A percentile compares a stretch with the other conserved stretches of the same genome.
phyloP scores from a whole-genome alignment of 64 coral and sea anemone species.

The Porites lutea region DNA sequence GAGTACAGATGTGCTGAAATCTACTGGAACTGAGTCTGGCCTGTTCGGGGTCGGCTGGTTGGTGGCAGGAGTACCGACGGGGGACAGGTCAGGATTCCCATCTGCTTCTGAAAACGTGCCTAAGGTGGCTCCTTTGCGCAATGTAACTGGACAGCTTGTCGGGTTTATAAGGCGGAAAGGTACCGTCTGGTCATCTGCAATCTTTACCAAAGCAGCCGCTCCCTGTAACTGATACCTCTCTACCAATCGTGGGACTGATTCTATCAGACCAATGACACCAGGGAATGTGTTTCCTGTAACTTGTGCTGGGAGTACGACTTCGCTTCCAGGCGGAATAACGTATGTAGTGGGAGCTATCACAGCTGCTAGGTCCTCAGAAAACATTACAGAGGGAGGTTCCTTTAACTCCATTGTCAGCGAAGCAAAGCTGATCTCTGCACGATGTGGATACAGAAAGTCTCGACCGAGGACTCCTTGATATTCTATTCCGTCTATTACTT shows the following conservation, averaged over 20 bases:
- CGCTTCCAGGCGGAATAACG: background rate
- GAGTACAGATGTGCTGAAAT: background rate
- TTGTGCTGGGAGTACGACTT: background rate
- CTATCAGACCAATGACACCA: background rate
- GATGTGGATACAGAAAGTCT: background rate
- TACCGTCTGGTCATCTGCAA: background rate
- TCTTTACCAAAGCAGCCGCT: slow-evolving; percentile 9
- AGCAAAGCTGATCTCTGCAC: background rate
- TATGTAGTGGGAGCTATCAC: background rate
- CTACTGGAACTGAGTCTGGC: background rate
- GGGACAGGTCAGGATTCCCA: background rate
- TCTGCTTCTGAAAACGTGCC: background rate
- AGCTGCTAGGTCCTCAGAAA: background rate
- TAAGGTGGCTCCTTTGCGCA: slow-evolving; percentile 5
- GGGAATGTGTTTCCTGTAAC: background rate
- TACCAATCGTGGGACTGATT: background rate
- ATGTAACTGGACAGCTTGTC: background rate
- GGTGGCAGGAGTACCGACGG: background rate
- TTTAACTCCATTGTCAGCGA: background rate
- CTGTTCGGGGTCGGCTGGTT: too few relatives aligned
- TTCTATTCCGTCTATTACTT: background rate
- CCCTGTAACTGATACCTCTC: slow-evolving; percentile 42
- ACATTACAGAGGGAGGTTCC: background rate
- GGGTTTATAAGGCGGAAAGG: slow-evolving; percentile 52
- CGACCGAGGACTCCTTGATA: background rate